phyloP scores from a whole-genome alignment of 2,113 vertebrate genomes.

The Eubucco bourcierii region DNA sequence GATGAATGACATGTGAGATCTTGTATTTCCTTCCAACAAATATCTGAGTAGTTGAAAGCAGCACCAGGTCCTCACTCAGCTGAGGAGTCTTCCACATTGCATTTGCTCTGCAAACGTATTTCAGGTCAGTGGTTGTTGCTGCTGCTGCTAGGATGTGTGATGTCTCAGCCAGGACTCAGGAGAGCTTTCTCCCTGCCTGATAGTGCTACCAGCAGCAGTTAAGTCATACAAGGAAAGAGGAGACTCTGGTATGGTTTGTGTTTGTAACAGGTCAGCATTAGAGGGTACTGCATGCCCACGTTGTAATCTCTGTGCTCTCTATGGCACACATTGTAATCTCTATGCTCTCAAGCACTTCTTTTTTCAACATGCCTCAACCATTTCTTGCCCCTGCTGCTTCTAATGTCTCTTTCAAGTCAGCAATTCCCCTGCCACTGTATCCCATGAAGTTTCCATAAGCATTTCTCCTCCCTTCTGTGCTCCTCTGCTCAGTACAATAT shows the following conservation, averaged over 20 bases:
- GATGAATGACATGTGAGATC: neutral
- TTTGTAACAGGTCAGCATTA: neutral
- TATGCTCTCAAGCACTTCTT: neutral
- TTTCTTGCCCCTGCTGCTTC: neutral
- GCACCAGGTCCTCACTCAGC: neutral
- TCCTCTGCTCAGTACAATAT: neutral
- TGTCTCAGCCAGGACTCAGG: neutral
- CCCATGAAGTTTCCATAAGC: neutral
- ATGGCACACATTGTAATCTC: neutral
- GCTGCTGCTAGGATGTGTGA: neutral
- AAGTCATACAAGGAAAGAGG: neutral
- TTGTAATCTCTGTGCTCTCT: neutral
- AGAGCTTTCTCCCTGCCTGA: neutral
- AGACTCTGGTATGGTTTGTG: neutral
- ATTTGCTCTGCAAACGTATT: fast-evolving
- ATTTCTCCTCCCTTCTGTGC: neutral
- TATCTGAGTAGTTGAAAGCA: neutral
- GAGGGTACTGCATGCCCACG: neutral
- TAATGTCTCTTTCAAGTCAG: neutral
- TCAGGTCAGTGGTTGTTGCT: neutral
- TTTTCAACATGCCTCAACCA: neutral
- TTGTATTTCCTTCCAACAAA: neutral
- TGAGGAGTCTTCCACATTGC: neutral
- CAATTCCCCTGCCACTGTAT: neutral
- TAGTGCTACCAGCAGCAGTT: neutral